Base-by-base conservation (phyloP, 2,888 invertebrate species). In the Heliconius erato region DNA sequence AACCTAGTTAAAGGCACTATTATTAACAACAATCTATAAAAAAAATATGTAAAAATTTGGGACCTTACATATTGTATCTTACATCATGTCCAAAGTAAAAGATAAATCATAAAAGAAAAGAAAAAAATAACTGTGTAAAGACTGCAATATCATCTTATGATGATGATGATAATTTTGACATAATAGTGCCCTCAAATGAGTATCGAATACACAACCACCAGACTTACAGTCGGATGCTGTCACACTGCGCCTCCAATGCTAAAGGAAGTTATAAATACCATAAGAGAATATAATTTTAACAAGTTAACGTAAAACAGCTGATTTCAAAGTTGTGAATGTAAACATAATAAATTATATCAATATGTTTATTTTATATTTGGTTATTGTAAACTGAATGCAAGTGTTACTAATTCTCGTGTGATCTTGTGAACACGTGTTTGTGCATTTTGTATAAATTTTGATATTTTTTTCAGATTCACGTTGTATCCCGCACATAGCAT, bases 271-370 rank as follows among this genome's bases (percentile, higher is more conserved):
- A 23, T 32, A 35, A 59, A n/a, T 63, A 9, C 9, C 9, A 9
- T 59, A 4, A n/a, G n/a, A 16, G 35, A 7, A 9, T 26, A 63
- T 76, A 63, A 63, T 63, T 40, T 63, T 35, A 40, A 35, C 1
- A 16, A 28, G 26, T 76, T 76, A 76, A 76, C 63, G 63, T 63
- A 40, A 76, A 76, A 76, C 74, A 76, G 74, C 35, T 76, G 76
- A 63, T 63, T 40, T 72, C 3, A 26, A 23, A 35, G 23, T 4
- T n/a, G 32, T 26, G 16, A 63, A 35, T 14, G 14, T 35, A 76
- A 40, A 76, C 23, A 76, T 76, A n/a, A 63, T 76, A 76, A 76
- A 76, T 63, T 35, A 63, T 63, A 26, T 76, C 76, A 63, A 40
- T 5, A 63, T 76, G 76, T 76, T 76, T 76, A 40, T 63, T 72